Evolutionary conservation across 1,140 invertebrate genomes (phyloP), one percentile per base, ranked within the genome.

Genomic region (Philopotamus ludificatus): DNA sequence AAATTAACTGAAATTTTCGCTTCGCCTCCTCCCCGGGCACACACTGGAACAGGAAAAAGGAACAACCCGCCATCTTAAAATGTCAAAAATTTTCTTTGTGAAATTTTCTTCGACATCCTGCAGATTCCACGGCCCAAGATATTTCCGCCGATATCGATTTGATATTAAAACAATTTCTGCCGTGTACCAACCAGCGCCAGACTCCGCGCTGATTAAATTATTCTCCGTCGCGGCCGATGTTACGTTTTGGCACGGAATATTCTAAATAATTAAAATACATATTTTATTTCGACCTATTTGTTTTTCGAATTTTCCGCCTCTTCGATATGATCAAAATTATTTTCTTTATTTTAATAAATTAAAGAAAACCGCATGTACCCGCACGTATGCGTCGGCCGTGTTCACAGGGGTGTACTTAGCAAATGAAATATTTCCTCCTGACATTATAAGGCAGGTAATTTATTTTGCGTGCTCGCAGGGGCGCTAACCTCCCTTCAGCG

Each of bases 401-500:
- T 26, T 54, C 51, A 54, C 18, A 21, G 53, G 25, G 18, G 44
- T 47, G 26, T 57, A 57, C 53, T 57, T 57, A 57, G 25, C 53
- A 57, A 57, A 39, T 57, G 53, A 57, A 57, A 57, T 57, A 57
- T 57, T 39, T 57, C 53, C 28, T 57, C 28, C 20, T 57, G 53
- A 57, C 53, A 57, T 41, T 2, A 41, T 57, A 57, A 57, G 53
- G 53, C 53, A 57, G 53, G 53, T 57, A 57, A 57, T 57, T 57
- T 57, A 57, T 57, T 41, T 39, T 15, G 49, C 49, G n/a, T n/a
- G 51, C n/a, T 34, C 18, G 10, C 18, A 20, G 4, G 10, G 10
- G 8, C 8, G 44, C 18, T 47, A 20, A 4, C 18, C 18, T 47
- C 44, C 18, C 44, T 15, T 20, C 44, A 20, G 4, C 18, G 8